Percentiles rank a stretch among this genome's conserved stretches.
These are phyloP conservation scores for Apus apus DNA, from an alignment of 2,113 vertebrate species.

Conservation along the genomic window DNA sequence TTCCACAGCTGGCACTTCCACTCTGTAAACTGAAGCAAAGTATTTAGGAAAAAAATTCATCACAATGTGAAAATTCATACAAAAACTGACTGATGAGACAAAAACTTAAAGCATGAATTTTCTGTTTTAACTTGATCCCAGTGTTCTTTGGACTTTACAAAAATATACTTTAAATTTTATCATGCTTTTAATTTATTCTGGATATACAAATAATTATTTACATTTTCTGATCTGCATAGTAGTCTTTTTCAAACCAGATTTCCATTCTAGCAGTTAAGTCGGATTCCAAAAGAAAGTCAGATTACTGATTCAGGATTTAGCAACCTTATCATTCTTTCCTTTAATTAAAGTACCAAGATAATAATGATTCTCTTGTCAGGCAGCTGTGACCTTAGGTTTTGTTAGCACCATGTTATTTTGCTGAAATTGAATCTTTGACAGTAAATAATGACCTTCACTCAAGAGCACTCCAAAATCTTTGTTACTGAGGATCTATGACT, in stretches of 20 bases:
- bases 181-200: neutral
- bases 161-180: neutral
- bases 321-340: neutral
- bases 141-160: neutral
- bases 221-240: neutral
- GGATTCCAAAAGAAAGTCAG: neutral
- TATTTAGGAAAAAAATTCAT: neutral
- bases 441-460: conserved; percentile 41
- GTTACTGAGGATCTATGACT: neutral
- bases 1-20: neutral
- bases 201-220: neutral
- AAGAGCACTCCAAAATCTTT: neutral
- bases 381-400: neutral
- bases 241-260: neutral
- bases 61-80: neutral
- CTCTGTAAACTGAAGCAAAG: neutral
- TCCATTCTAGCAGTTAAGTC: neutral
- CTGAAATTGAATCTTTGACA: conserved; percentile 19
- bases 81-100: neutral
- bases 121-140: neutral
- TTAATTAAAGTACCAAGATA: conserved; percentile 28
- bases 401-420: neutral
- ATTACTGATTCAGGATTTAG: neutral
- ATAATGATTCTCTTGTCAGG: neutral
- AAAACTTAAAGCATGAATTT: neutral